Evolutionary conservation across 2,888 invertebrate species (phyloP), one percentile per base, ranked within the genome.

Genomic region (Eupithecia vulgata): DNA sequence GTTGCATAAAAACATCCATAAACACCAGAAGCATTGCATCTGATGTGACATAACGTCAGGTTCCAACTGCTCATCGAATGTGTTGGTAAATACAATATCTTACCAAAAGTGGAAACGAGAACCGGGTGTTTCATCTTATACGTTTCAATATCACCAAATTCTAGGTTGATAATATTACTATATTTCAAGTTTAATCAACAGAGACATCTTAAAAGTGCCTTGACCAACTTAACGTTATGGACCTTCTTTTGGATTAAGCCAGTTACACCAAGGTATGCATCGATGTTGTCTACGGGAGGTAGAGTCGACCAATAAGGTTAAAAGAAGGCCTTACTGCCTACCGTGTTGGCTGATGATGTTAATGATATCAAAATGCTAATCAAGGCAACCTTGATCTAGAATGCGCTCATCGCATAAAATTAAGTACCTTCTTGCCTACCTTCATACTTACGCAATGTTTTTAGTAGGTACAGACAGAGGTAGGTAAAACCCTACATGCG

Each of bases 211-310:
- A 17, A 34, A 59, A 1, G n/a, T 59, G 17, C 74, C 74, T 74
- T 74, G 74, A 42, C 74, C 74, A 52, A 71, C 42, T 68, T 72
- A 35, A 45, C 2, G n/a, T 52, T 52, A 10, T 8, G n/a, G 62
- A 64, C 70, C 70, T 62, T 45, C 66, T 52, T 59, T 59, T 37
- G 45, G 65, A 65, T 5, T 17, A 12, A 64, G 45, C 61, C 45
- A 48, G 48, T 67, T 52, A 37, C 15, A 52, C 52, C 59, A 48
- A 59, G 45, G 45, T n/a, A 68, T 40, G 30, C 30, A 30, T 30
- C 30, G 30, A 30, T 30, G 30, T 30, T 30, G 30, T 30, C 30
- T 30, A 30, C 30, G 4, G 4, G 30, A 30, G 30, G 30, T 30
- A 30, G 30, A 30, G 30, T 30, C 30, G 4, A 30, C 30, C 1